phyloP scores from a whole-genome alignment of 2,888 invertebrate species.

The Pseudococcus viburni region DNA sequence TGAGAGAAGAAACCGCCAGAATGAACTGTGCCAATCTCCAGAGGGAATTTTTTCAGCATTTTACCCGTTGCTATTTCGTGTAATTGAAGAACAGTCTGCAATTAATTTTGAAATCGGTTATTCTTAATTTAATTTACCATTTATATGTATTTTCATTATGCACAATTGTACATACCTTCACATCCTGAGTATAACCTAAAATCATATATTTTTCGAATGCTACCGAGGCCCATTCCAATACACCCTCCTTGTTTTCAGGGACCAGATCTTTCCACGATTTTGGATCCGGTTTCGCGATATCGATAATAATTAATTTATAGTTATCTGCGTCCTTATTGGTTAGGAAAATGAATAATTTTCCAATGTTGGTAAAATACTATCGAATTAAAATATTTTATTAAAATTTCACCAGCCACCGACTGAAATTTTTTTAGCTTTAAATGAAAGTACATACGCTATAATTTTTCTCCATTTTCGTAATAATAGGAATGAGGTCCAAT shows the following conservation, averaged over 20 bases:
- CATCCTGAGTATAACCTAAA: neutral
- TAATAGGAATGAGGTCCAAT: constrained; percentile 75
- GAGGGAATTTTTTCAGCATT: constrained; percentile 80
- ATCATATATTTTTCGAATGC: neutral
- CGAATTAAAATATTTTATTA: constrained; percentile 31
- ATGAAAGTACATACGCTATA: constrained; percentile 77
- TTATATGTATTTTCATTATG: no score
- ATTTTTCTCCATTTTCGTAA: neutral
- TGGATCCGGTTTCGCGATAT: neutral
- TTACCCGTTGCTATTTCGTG: constrained; percentile 82
- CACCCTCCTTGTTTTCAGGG: neutral
- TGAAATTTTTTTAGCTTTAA: constrained; percentile 76
- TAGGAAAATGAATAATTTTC: neutral
- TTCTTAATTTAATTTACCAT: neutral
- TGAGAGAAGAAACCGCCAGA: constrained; percentile 83
- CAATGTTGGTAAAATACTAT: constrained; percentile 67
- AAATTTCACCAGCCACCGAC: constrained; percentile 62
- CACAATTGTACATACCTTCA: neutral
- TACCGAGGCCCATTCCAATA: neutral
- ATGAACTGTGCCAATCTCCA: constrained; percentile 88
- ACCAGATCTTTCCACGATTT: neutral
- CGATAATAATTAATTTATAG: neutral
- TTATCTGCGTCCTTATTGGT: neutral
- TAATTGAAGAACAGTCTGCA: constrained; percentile 84
- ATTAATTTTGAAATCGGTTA: constrained; percentile 71